phyloP scores from a whole-genome alignment of 2,888 invertebrate species.

The Bimastos eiseni region DNA sequence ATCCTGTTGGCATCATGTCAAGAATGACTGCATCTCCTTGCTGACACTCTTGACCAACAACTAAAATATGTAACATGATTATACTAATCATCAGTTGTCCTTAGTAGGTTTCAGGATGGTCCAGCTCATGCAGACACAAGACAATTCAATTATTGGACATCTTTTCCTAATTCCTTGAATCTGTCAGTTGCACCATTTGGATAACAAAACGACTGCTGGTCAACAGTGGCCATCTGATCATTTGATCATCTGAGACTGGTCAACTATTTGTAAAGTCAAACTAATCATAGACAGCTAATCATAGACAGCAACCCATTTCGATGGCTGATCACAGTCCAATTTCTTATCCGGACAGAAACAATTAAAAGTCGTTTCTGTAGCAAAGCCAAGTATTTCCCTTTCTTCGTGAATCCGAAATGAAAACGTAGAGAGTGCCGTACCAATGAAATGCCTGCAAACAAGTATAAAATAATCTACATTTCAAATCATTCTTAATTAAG shows the following conservation, averaged over 20 bases:
- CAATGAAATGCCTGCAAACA: conserved; percentile 75
- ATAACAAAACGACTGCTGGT: too few species aligned
- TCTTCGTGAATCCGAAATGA: conserved; percentile 96
- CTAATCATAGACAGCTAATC: not conserved
- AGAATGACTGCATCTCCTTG: too few species aligned
- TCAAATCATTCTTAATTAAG: not conserved
- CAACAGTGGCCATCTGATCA: not conserved
- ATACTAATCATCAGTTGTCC: not conserved
- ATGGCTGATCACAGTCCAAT: conserved; percentile 73
- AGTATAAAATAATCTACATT: not conserved
- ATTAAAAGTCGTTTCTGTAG: conserved; percentile 81
- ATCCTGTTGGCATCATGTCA: too few species aligned
- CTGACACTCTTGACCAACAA: too few species aligned
- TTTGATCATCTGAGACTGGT: not conserved
- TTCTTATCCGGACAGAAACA: conserved; percentile 73
- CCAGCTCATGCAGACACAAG: not conserved
- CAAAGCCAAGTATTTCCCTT: conserved; percentile 88
- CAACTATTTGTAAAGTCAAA: not conserved
- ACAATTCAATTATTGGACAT: not conserved
- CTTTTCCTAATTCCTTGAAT: not conserved
- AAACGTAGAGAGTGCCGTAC: conserved; percentile 92
- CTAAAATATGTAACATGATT: not conserved
- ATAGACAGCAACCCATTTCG: conserved; percentile 70
- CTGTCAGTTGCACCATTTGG: not conserved
- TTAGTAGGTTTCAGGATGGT: too few species aligned